Evolutionary conservation across 2,113 vertebrate species (phyloP).

Genomic region (Nannobrachium achirus): DNA sequence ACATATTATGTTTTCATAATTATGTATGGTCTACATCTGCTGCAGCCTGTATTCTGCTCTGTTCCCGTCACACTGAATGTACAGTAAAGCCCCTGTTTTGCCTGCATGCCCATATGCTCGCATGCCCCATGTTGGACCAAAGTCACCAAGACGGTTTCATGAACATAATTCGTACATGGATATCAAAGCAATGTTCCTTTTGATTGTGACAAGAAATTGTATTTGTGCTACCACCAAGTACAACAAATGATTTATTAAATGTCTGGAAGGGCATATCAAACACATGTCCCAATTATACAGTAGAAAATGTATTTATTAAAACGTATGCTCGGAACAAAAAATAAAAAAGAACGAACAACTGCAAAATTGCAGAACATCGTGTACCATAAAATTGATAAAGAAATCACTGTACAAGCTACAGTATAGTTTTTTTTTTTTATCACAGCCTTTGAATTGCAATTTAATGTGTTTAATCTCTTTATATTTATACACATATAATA

Average conservation of each 20-base stretch:
- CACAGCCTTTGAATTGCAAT: constrained; percentile 76
- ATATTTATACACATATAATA: constrained; percentile 57
- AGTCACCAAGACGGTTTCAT: no score
- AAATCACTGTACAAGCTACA: constrained; percentile 76
- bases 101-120: no score
- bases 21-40: no score
- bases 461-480: constrained; percentile 47
- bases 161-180: no score
- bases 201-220: neutral
- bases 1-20: no score
- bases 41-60: no score
- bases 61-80: no score
- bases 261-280: constrained; percentile 51
- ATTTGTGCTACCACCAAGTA: constrained; percentile 24
- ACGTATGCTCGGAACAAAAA: constrained; percentile 71
- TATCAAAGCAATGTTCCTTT: no score
- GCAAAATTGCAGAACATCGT: constrained; percentile 77
- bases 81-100: no score
- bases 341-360: constrained; percentile 57
- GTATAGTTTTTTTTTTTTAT: constrained; percentile 70
- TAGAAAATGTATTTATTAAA: constrained; percentile 83
- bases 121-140: no score
- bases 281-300: constrained; percentile 55
- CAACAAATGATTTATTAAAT: constrained; percentile 11
- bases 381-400: constrained; percentile 80